Evolutionary conservation across 37 sponge, comb jelly and placozoan genomes (phyloP), one percentile per base, ranked within the genome.

Genomic region (Ianthella basta): DNA sequence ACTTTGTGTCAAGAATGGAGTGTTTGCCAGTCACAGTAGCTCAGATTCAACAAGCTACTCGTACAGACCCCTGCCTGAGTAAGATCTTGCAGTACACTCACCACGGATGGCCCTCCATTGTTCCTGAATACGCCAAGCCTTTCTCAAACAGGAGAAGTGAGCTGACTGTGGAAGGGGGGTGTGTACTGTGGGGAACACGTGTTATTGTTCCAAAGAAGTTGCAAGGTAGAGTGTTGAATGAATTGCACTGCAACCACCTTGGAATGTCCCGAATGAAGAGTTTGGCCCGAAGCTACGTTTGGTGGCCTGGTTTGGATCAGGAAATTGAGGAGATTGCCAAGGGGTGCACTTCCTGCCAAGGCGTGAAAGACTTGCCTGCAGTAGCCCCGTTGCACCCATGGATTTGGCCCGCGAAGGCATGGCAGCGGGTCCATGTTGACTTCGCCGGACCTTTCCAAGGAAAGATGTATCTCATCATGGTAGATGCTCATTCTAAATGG

Each of bases 171-270:
- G 89, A 89, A 36, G 38, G 23, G n/a, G 74, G 73, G 4, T 89
- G 89, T 59, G 13, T 89, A 63, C 4, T 89, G 36, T 84, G 89
- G 81, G 89, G 89, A 30, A 66, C 4, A 55, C 80, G 89, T 29
- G 83, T 89, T 0, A 40, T 89, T 4, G 33, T 89, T 12, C 89
- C 89, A 16, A 13, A 0, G 16, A 81, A 60, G n/a, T 24, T 69
- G 23, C 66, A 55, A 30, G 6, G 25, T 20, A 40, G 10, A 41
- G 64, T 86, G 0, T 56, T 78, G 38, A 27, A 29, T 2, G 27
- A 59, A 53, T n/a, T 85, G 13, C 85, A 85, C 50, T 3, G 0
- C 6, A 55, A 32, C 39, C 85, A 85, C 72, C 53, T 30, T 25
- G 85, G 85, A 56, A 59, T 85, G 3, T 33, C 72, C 2, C 59